Base-by-base conservation (phyloP, 2,888 invertebrate species). In the Exephanes ischioxanthus region DNA sequence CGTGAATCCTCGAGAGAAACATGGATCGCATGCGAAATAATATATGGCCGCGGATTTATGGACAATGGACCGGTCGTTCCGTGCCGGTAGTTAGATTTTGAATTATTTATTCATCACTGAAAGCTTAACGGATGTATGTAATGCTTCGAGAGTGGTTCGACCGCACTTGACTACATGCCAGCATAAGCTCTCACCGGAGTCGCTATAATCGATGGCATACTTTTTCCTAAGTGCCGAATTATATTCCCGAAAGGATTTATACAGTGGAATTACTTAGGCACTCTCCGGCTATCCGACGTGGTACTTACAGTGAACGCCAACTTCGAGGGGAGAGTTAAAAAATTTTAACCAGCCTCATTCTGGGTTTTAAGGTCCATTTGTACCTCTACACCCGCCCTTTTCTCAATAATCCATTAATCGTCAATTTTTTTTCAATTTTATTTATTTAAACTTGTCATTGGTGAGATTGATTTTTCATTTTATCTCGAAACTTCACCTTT, bases 211-310 rank as follows among this genome's bases (percentile, higher is more conserved):
- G 16, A 9, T 33, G 30, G 33, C 45, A 45, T 48, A 45, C 63
- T 16, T 30, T 33, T 63, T 75, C 66, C 7, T 7, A 75, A 75
- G 33, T 33, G 30, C 11, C 33, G 63, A 33, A 48, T 63, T 33
- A 75, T 5, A 66, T 63, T 63, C 48, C 1, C 33, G 63, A 16
- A 30, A 51, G 51, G 63, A 63, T 30, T 63, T 63, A 16, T 63
- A 51, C 19, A 48, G 48, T 63, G 48, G 14, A 63, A 51, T 75
- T 75, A 19, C 26, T 30, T 51, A 33, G 63, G 45, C 45, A 48
- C 45, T 48, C 45, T 48, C 48, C n/a, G 63, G 19, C 45, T 61
- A 58, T 73, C 61, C 26, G 55, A 22, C 53, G 33, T 4, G 16
- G 19, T 33, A 48, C 19, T 3, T 9, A 58, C 22, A 3, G 33